Percentiles rank a stretch among this genome's conserved stretches.
Evolutionary conservation across 2,113 vertebrate genomes (phyloP).

Genomic region (Plestiodon gilberti): DNA sequence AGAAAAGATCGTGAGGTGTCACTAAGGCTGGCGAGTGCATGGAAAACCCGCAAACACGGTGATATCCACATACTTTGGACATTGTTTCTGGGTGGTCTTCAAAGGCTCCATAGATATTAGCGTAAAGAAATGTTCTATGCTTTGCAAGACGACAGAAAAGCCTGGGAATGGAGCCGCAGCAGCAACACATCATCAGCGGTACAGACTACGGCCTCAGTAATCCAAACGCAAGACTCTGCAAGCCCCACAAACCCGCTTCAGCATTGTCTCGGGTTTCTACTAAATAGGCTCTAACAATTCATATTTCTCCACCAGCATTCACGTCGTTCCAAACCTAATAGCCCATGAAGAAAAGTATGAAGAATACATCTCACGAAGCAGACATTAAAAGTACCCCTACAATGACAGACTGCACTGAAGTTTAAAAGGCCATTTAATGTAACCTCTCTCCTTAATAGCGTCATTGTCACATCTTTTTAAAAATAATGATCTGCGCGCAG

Average conservation of each 20-base stretch:
- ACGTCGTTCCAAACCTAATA: conserved; percentile 85
- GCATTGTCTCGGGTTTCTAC: conserved; percentile 72
- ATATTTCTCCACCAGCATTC: conserved; percentile 85
- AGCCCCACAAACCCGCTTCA: conserved; percentile 58
- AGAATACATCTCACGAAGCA: conserved; percentile 78
- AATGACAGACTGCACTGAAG: conserved; percentile 64
- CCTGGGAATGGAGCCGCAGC: conserved; percentile 31
- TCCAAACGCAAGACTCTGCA: conserved; percentile 69
- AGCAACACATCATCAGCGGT: conserved; percentile 22
- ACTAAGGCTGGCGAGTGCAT: not conserved
- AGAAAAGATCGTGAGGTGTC: not conserved
- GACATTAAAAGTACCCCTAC: conserved; percentile 67
- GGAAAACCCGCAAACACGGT: not conserved
- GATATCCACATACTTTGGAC: not conserved
- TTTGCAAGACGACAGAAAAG: conserved; percentile 43
- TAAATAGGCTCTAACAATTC: conserved; percentile 87
- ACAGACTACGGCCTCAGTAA: conserved; percentile 47
- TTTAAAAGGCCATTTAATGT: conserved; percentile 65
- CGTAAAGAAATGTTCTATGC: conserved; percentile 59
- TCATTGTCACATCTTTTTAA: conserved; percentile 31
- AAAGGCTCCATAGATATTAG: conserved; percentile 37
- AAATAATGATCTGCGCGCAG: not conserved
- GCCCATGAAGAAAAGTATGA: conserved; percentile 84
- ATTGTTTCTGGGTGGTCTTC: not conserved
- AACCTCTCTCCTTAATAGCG: conserved; percentile 51